These are phyloP conservation scores for Graphium colonna DNA, from an alignment of 2,888 invertebrate genomes.

Conservation along the genomic window DNA sequence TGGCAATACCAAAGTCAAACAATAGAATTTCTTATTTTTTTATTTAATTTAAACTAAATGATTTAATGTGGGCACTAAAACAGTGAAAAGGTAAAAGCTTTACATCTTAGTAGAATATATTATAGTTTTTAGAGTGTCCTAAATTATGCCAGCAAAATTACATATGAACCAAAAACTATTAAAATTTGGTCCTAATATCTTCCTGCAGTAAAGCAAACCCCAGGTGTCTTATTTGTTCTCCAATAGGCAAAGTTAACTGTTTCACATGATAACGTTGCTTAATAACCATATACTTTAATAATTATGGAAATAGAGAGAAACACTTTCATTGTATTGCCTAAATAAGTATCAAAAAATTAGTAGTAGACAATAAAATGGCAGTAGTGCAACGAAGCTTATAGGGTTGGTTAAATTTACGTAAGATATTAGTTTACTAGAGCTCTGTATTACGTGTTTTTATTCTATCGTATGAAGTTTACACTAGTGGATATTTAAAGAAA, in stretches of 20 bases:
- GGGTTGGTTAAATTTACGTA: slow-evolving; percentile 40
- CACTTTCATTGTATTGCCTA: too few species aligned
- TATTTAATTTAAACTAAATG: too few species aligned
- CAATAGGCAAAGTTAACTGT: slow-evolving; percentile 34
- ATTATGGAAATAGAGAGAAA: slow-evolving; percentile 10
- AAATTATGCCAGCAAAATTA: slow-evolving; percentile 11
- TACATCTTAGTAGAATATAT: slow-evolving; percentile 7
- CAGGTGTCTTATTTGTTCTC: slow-evolving; percentile 42
- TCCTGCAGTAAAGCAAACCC: slow-evolving; percentile 31
- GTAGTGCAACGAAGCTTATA: slow-evolving; percentile 37
- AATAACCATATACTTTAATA: slow-evolving; percentile 20
- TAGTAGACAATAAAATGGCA: too few species aligned
- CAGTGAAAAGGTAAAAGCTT: neutral
- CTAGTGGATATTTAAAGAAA: too few species aligned
- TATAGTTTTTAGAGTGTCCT: slow-evolving; percentile 2
- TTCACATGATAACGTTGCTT: slow-evolving; percentile 1
- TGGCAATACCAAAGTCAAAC: too few species aligned
- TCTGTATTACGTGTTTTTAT: slow-evolving; percentile 12
- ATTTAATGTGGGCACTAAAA: too few species aligned
- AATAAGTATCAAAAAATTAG: too few species aligned
- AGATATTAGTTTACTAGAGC: slow-evolving; percentile 42
- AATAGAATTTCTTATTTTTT: too few species aligned
- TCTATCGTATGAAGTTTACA: too few species aligned
- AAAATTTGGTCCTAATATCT: slow-evolving; percentile 30
- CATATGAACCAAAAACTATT: slow-evolving; percentile 42